Conservation (phyloP, 2,888 invertebrate species). For the Morinoia aosen region DNA sequence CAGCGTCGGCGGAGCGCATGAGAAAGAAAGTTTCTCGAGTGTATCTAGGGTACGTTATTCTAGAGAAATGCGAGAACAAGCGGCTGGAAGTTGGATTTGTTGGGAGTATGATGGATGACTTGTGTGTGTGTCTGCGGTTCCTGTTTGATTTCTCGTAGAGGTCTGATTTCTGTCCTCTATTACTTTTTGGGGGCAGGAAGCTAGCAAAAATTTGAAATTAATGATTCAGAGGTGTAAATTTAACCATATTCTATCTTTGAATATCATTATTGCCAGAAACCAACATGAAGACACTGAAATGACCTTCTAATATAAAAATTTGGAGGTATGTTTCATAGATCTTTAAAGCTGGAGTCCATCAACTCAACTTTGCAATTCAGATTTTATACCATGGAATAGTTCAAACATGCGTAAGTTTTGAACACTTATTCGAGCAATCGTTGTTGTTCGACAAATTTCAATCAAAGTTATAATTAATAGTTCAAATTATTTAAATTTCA, state of each 20-base stretch:
- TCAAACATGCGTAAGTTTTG: too few relatives aligned
- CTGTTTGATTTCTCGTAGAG: background rate
- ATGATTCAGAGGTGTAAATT: background rate
- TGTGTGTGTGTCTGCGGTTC: background rate
- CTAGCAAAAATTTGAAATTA: background rate
- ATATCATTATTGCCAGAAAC: too few relatives aligned
- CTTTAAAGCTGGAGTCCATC: too few relatives aligned
- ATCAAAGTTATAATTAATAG: too few relatives aligned
- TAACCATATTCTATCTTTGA: background rate
- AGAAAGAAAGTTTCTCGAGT: background rate
- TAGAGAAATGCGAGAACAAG: background rate
- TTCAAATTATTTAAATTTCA: too few relatives aligned
- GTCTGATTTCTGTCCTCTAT: background rate
- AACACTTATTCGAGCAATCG: too few relatives aligned
- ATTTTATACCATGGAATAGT: too few relatives aligned
- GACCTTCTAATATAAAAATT: too few relatives aligned
- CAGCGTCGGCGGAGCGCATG: background rate
- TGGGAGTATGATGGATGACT: background rate
- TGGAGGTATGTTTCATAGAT: too few relatives aligned
- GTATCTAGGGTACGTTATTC: background rate
- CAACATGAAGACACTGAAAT: too few relatives aligned
- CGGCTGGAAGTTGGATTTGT: background rate
- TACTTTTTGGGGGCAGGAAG: background rate
- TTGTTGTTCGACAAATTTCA: too few relatives aligned
- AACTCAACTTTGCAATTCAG: too few relatives aligned